Evolutionary conservation across 2,888 invertebrate species (phyloP).

Genomic region (Alsophila aescularia): DNA sequence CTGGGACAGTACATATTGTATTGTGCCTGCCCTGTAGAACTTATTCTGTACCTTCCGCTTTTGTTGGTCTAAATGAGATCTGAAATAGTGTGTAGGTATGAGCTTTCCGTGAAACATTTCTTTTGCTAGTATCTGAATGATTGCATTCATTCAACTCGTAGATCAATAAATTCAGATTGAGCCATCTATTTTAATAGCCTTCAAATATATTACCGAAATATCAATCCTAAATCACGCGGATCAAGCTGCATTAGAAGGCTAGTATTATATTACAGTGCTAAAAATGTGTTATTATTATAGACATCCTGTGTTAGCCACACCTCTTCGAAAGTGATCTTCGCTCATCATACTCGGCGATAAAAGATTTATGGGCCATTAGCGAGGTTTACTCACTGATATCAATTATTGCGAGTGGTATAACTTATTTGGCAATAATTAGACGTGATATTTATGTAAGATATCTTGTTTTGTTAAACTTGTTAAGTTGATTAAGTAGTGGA

Average conservation of each 20-base stretch:
- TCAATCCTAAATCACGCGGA: neutral
- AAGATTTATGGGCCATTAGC: constrained; percentile 14
- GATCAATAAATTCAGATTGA: too few species aligned
- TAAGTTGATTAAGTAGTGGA: neutral
- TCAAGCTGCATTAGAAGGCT: neutral
- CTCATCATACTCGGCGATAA: neutral
- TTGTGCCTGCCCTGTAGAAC: too few species aligned
- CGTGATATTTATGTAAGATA: constrained; percentile 6
- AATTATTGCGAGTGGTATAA: constrained; percentile 9
- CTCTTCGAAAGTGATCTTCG: constrained; percentile 4
- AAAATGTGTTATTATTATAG: neutral
- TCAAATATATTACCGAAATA: too few species aligned
- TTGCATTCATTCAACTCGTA: too few species aligned
- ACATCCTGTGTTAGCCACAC: constrained; percentile 12
- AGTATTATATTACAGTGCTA: neutral
- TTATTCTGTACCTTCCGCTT: too few species aligned
- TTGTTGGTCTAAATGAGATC: too few species aligned
- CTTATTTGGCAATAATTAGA: constrained; percentile 9
- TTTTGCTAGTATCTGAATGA: too few species aligned
- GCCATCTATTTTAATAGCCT: too few species aligned
- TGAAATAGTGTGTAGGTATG: too few species aligned
- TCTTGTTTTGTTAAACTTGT: constrained; percentile 5
- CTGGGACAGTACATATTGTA: too few species aligned
- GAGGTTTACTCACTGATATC: constrained; percentile 5
- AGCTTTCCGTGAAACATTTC: too few species aligned